phyloP scores from a whole-genome alignment of 2,113 vertebrate genomes.

The human region GRCh38 chr15:89806001-89806500 shows the following conservation, averaged over 20 bases:
- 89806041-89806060: slow-evolving; percentile 84
- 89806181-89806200: slow-evolving; percentile 71
- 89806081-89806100: slow-evolving; percentile 87
- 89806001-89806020: slow-evolving; percentile 94
- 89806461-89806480: slow-evolving; percentile 86
- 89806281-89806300: slow-evolving; percentile 74
- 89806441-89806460: neutral
- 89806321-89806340: slow-evolving; percentile 87
- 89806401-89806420: rapidly evolving
- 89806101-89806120: slow-evolving; percentile 87
- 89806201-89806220: slow-evolving; percentile 94
- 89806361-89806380: slow-evolving; percentile 87
- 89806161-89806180: slow-evolving; percentile 40
- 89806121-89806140: slow-evolving; percentile 72
- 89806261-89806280: slow-evolving; percentile 89
- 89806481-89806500: slow-evolving; percentile 88
- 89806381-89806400: neutral
- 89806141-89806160: neutral
- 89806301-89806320: slow-evolving; percentile 88
- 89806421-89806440: rapidly evolving
- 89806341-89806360: slow-evolving; percentile 86
- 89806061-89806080: slow-evolving; percentile 49
- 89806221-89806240: slow-evolving; percentile 88
- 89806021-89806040: slow-evolving; percentile 93
- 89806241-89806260: slow-evolving; percentile 86